phyloP scores from a whole-genome alignment of 1,140 invertebrate species.

The Agraylea sexmaculata region DNA sequence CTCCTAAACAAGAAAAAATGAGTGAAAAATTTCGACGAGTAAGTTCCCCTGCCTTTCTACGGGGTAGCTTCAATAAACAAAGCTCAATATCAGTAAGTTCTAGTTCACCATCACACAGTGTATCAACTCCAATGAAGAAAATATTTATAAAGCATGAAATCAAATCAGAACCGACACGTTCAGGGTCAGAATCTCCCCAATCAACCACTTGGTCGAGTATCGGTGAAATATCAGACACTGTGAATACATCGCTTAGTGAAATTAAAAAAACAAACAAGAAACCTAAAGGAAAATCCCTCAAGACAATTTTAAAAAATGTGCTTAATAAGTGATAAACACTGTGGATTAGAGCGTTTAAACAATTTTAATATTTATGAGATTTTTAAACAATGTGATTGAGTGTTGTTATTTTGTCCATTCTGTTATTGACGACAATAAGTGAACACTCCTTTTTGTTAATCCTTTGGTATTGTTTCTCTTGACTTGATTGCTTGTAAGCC shows the following conservation, averaged over 20 bases:
- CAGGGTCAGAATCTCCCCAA: slow-evolving; percentile 34
- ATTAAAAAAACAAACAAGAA: slow-evolving; percentile 40
- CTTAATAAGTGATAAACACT: slow-evolving; percentile 45
- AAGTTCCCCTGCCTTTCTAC: slow-evolving; percentile 52
- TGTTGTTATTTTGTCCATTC: slow-evolving; percentile 3
- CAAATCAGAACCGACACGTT: slow-evolving; percentile 30
- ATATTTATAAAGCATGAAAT: slow-evolving; percentile 21
- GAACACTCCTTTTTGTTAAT: no score
- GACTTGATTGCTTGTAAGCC: no score
- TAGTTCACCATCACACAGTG: slow-evolving; percentile 16
- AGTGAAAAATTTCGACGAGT: slow-evolving; percentile 34
- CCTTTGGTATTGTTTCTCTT: no score
- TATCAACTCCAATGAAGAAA: slow-evolving; percentile 5
- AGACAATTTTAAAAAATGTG: slow-evolving; percentile 53
- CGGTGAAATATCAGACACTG: slow-evolving; percentile 34
- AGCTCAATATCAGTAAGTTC: slow-evolving; percentile 32
- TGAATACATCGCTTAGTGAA: slow-evolving; percentile 28
- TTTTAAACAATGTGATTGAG: slow-evolving; percentile 7
- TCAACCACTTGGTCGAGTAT: slow-evolving; percentile 40
- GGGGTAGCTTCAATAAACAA: slow-evolving; percentile 44
- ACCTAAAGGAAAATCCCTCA: slow-evolving; percentile 31
- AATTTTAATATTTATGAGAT: slow-evolving; percentile 21
- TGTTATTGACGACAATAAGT: slow-evolving; percentile 18
- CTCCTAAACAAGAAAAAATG: slow-evolving; percentile 31
- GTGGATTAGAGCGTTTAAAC: no score